Percentiles rank a stretch among this genome's conserved stretches.
Evolutionary conservation across 2,888 invertebrate genomes (phyloP).

Genomic region (Ormyrus thymus): DNA sequence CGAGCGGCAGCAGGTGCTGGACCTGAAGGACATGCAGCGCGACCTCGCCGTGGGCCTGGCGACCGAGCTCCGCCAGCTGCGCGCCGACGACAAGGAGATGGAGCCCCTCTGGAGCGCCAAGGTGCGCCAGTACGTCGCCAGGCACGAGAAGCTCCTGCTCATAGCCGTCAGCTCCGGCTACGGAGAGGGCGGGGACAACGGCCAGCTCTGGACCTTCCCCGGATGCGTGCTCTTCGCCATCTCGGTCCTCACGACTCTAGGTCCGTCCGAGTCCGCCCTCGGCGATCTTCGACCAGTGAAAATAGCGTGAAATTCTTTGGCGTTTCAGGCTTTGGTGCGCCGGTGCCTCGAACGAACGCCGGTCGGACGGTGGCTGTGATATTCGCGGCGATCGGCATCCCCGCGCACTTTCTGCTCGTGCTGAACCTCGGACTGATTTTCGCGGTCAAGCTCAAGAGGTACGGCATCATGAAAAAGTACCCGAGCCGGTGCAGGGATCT

Average conservation of each 20-base stretch:
- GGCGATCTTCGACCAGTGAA: not conserved
- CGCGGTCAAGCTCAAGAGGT: conserved; percentile 75
- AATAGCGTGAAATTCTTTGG: not conserved
- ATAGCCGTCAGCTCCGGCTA: conserved; percentile 78
- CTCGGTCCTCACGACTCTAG: conserved; percentile 83
- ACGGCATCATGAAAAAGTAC: conserved; percentile 69
- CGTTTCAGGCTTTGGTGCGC: conserved; percentile 82
- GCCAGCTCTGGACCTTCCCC: conserved; percentile 82
- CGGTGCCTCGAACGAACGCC: conserved; percentile 81
- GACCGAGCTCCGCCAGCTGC: conserved; percentile 80
- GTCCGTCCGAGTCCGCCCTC: conserved; percentile 72
- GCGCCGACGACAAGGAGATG: conserved; percentile 73
- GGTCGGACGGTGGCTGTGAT: conserved; percentile 80
- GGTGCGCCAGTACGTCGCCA: conserved; percentile 77
- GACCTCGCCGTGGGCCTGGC: conserved; percentile 81
- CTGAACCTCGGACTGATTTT: conserved; percentile 77
- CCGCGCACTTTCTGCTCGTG: conserved; percentile 80
- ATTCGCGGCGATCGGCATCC: conserved; percentile 82
- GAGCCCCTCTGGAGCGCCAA: conserved; percentile 80
- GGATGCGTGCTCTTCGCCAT: conserved; percentile 83
- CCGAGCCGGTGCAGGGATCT: conserved; percentile 54
- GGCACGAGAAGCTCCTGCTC: conserved; percentile 79
- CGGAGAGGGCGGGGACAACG: conserved; percentile 76
- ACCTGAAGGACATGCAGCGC: conserved; percentile 78
- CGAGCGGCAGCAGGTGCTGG: conserved; percentile 77